A percentile compares a stretch with the other conserved stretches of the same genome.
These are phyloP conservation scores for Herminia tarsipennalis DNA, from an alignment of 2,888 invertebrate genomes.

Conservation along the genomic window DNA sequence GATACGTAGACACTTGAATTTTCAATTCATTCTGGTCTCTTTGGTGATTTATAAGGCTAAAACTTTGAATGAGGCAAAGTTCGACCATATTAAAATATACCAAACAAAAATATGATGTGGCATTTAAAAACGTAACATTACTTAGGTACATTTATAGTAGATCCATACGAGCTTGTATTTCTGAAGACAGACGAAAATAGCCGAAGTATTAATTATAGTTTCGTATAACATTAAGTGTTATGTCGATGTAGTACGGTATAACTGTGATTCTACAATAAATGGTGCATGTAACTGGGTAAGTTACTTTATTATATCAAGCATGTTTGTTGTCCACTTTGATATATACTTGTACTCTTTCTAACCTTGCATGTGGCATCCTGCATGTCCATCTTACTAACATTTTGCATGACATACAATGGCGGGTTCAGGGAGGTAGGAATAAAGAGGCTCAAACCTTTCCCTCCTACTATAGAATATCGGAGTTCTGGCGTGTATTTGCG, in stretches of 20 bases:
- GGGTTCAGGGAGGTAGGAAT: too few relatives aligned
- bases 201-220: not conserved
- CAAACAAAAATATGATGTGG: too few relatives aligned
- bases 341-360: constrained; percentile 18
- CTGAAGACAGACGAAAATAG: not conserved
- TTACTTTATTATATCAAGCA: constrained; percentile 57
- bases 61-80: too few relatives aligned
- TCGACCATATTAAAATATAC: too few relatives aligned
- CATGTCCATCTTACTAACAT: constrained; percentile 22
- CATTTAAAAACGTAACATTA: too few relatives aligned
- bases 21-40: too few relatives aligned
- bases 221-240: not conserved
- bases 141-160: not conserved
- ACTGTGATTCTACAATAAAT: constrained; percentile 34
- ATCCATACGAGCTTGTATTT: not conserved
- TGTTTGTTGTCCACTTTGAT: constrained; percentile 26
- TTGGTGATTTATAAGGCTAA: too few relatives aligned
- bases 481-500: too few relatives aligned
- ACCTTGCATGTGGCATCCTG: constrained; percentile 32
- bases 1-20: too few relatives aligned
- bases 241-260: constrained; percentile 23
- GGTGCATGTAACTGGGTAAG: constrained; percentile 65
- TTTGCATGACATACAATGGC: constrained; percentile 13
- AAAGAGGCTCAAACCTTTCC: too few relatives aligned
- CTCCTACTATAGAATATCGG: too few relatives aligned